Conservation (phyloP, 1,140 invertebrate genomes). For the Rhopalosiphum padi region DNA sequence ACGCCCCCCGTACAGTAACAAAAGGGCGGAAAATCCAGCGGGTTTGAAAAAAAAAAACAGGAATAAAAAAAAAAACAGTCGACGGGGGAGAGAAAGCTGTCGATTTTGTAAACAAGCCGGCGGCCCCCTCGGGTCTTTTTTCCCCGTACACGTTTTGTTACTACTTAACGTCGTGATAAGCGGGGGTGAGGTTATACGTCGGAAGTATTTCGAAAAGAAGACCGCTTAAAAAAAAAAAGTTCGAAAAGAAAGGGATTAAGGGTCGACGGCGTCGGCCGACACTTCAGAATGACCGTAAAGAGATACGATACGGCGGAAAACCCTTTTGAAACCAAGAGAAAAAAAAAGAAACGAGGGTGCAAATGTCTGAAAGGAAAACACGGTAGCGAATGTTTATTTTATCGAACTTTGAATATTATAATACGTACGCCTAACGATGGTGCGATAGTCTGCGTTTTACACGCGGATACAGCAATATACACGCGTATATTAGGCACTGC, state of each 20-base stretch:
- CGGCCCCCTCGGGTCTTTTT: slow-evolving; percentile 48
- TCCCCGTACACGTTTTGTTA: slow-evolving; percentile 43
- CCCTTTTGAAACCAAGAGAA: slow-evolving; percentile 24
- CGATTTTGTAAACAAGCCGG: slow-evolving; percentile 56
- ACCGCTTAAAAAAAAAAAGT: slow-evolving; percentile 54
- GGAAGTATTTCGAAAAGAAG: slow-evolving; percentile 41
- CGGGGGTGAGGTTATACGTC: background rate
- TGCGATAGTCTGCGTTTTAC: background rate
- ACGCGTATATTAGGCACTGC: background rate
- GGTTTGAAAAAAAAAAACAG: background rate
- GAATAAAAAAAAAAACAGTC: slow-evolving; percentile 23
- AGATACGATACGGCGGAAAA: slow-evolving; percentile 36
- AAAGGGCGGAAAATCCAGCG: slow-evolving; percentile 55
- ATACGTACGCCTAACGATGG: background rate
- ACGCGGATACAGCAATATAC: no score
- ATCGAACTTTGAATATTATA: slow-evolving; percentile 16
- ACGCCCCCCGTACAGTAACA: slow-evolving; percentile 49
- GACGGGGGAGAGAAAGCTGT: slow-evolving; percentile 51
- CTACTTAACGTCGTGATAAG: slow-evolving; percentile 34
- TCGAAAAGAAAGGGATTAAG: slow-evolving; percentile 56
- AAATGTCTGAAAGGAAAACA: slow-evolving; percentile 37
- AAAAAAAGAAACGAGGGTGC: slow-evolving; percentile 13
- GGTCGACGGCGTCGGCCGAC: slow-evolving; percentile 28
- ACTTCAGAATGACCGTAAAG: slow-evolving; percentile 56
- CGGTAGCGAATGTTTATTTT: slow-evolving; percentile 21